Percentiles rank a stretch among this genome's conserved stretches.
These are phyloP conservation scores for Dolomedes plantarius DNA, from an alignment of 2,888 invertebrate genomes.

Conservation along the genomic window DNA sequence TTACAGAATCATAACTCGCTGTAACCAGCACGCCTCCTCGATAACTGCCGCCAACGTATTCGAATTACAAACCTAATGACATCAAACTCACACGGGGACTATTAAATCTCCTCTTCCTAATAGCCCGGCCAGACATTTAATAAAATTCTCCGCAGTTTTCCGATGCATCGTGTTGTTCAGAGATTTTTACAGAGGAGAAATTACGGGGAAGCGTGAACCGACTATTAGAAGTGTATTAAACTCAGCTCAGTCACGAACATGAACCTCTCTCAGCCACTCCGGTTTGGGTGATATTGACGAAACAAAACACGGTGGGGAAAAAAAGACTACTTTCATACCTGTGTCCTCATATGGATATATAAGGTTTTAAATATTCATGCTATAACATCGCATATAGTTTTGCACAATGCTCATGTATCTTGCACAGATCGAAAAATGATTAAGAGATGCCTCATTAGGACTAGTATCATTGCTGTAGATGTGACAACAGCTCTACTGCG, in stretches of 20 bases:
- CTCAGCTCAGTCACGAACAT: background rate
- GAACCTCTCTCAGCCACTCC: too few species aligned
- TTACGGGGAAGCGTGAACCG: background rate
- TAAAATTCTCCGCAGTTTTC: background rate
- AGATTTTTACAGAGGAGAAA: background rate
- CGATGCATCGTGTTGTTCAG: background rate
- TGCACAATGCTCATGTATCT: too few species aligned
- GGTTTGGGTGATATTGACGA: too few species aligned
- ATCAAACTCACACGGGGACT: background rate
- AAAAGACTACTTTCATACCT: too few species aligned
- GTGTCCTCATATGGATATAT: too few species aligned
- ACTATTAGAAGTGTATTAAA: constrained; percentile 11
- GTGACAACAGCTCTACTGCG: too few species aligned
- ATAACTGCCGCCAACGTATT: background rate
- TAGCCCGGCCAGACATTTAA: background rate
- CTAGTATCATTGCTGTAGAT: too few species aligned
- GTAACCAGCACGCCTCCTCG: constrained; percentile 8
- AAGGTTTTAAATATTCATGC: too few species aligned
- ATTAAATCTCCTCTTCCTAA: background rate
- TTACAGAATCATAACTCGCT: background rate
- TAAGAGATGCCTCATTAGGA: too few species aligned
- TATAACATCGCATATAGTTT: too few species aligned
- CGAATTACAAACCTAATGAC: constrained; percentile 1
- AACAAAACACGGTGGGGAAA: too few species aligned
- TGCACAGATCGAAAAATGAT: too few species aligned